A percentile compares a stretch with the other conserved stretches of the same genome.
Evolutionary conservation across 2,888 invertebrate species (phyloP).

Genomic region (Siphlonurus alternatus): DNA sequence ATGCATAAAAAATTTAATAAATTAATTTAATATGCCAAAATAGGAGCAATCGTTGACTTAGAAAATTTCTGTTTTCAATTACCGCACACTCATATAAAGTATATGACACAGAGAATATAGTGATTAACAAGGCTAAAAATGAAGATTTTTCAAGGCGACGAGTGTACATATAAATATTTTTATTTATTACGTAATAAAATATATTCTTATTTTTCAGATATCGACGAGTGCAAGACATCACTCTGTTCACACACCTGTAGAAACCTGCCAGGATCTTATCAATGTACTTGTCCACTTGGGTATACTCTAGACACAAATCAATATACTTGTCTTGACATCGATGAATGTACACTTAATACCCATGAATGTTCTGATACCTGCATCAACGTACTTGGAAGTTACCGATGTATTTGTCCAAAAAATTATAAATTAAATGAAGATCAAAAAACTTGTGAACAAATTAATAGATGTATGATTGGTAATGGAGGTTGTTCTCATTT

Average conservation of each 20-base stretch:
- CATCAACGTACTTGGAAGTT: slow-evolving; percentile 19
- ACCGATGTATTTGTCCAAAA: slow-evolving; percentile 15
- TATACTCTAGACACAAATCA: not conserved
- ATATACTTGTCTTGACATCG: not conserved
- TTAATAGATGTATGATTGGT: not conserved
- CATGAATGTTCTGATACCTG: slow-evolving; percentile 16
- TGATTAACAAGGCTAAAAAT: too few species aligned
- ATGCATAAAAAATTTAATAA: too few species aligned
- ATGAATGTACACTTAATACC: not conserved
- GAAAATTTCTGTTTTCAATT: too few species aligned
- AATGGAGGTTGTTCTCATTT: slow-evolving; percentile 1
- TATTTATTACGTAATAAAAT: not conserved
- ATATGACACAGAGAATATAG: too few species aligned
- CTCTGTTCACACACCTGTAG: slow-evolving; percentile 31
- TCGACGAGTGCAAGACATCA: not conserved
- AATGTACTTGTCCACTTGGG: slow-evolving; percentile 19
- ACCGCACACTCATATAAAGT: too few species aligned
- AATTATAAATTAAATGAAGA: not conserved
- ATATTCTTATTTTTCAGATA: not conserved
- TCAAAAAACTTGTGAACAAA: not conserved
- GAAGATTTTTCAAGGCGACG: too few species aligned
- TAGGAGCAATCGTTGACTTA: too few species aligned
- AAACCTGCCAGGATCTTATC: slow-evolving; percentile 23
- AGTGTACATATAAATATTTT: too few species aligned
- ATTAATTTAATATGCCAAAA: too few species aligned